Percentiles rank a stretch among this genome's conserved stretches.
Evolutionary conservation across 2,797 vertebrate genomes (phyloP).

Genomic region (Dryobates pubescens): DNA sequence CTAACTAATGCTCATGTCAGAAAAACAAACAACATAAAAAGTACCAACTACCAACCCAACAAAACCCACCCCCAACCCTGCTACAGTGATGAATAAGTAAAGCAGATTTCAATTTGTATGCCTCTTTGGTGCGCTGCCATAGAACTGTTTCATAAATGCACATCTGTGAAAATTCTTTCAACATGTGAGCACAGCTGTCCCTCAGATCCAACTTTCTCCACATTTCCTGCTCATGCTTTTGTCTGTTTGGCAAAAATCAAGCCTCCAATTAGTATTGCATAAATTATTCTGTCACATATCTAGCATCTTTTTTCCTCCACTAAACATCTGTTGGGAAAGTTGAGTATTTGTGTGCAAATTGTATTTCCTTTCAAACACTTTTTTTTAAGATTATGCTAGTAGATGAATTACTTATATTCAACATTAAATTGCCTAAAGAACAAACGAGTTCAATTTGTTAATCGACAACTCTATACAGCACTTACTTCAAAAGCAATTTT

Average conservation of each 20-base stretch:
- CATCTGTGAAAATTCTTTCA: constrained; percentile 41
- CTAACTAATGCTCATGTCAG: neutral
- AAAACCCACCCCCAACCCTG: neutral
- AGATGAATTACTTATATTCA: neutral
- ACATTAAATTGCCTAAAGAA: neutral
- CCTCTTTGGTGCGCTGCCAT: constrained; percentile 35
- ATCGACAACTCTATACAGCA: neutral
- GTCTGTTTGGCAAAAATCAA: constrained; percentile 48
- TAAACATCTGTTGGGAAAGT: neutral
- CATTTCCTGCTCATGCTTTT: constrained; percentile 34
- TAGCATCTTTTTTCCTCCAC: constrained; percentile 4
- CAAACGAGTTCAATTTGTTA: neutral
- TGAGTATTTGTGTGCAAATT: neutral
- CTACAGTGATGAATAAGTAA: constrained; percentile 45
- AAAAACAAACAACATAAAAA: neutral
- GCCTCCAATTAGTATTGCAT: neutral
- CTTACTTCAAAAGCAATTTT: neutral
- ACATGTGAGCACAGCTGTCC: constrained; percentile 29
- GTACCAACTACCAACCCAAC: too few relatives aligned
- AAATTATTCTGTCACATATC: constrained; percentile 2
- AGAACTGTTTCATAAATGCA: constrained; percentile 45
- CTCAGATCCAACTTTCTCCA: constrained; percentile 17
- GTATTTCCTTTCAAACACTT: constrained; percentile 19
- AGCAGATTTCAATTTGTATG: constrained; percentile 28
- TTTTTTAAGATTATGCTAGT: constrained; percentile 7